These are phyloP conservation scores for Vulpes ferrilata DNA, from an alignment of 2,113 vertebrate species.

Conservation along the genomic window DNA sequence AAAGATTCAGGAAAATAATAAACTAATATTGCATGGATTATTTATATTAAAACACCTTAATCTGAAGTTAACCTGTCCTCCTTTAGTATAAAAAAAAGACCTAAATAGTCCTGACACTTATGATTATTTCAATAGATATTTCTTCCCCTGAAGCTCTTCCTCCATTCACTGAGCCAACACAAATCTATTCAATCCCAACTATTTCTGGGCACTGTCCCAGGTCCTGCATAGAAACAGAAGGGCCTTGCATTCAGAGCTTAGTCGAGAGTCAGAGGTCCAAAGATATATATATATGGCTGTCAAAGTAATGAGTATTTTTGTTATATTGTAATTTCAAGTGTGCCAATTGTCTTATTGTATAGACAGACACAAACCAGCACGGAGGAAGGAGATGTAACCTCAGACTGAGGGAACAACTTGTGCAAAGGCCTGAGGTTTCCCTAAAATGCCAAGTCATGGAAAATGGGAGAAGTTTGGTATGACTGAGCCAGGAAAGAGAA, in stretches of 20 bases:
- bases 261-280: neutral
- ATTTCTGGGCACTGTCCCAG: rapidly evolving
- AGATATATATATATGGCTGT: neutral
- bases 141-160: neutral
- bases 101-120: neutral
- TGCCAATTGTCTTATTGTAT: neutral
- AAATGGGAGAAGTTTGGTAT: neutral
- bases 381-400: neutral
- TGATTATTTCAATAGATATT: neutral
- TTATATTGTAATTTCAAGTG: neutral
- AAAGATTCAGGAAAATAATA: neutral
- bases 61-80: neutral
- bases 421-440: neutral
- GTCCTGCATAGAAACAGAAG: neutral
- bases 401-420: neutral
- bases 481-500: neutral
- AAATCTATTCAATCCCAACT: neutral
- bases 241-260: neutral
- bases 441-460: neutral
- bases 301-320: neutral
- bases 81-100: neutral
- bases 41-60: neutral
- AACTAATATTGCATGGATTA: neutral
- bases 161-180: neutral
- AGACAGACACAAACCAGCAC: neutral